Evolutionary conservation across 2,113 vertebrate genomes (phyloP), one percentile per base, ranked within the genome.

Genomic region (Elachura formosa): DNA sequence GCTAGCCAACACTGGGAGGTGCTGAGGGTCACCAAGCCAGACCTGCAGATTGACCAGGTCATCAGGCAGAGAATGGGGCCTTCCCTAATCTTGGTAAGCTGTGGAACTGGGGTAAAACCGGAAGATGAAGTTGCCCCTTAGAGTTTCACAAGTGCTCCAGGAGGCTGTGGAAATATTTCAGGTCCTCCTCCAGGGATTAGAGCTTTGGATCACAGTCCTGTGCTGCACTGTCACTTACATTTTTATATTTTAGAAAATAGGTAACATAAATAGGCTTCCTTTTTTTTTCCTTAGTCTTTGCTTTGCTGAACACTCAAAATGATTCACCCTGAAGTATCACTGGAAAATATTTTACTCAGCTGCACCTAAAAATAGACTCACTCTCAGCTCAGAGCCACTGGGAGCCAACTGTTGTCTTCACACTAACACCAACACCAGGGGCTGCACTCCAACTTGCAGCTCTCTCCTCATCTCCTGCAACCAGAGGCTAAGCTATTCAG

Each of bases 271-370:
- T 22, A 72, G 58, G 23, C 46, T 88, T 89, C 25, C 6, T 58
- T 52, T 86, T 76, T 63, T 76, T 89, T 51, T 4, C 15, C 33
- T 43, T 46, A 73, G 31, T 71, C 76, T 93, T 88, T 89, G 41
- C n/a, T 92, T 80, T 87, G 52, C 51, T 85, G 82, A 83, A 49
- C 7, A 3, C 43, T 91, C 31, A 84, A 52, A 94, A 89, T 83
- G 5, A 85, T 79, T 94, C 81, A 54, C 75, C 71, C 14, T 58
- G 56, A 89, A 38, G 49, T 80, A 38, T 56, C 73, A 55, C 51
- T 91, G 86, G 82, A 94, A 96, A 96, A 84, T 74, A 94, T 84
- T 94, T 94, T 84, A 43, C 63, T 89, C 33, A 64, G 28, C 67
- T 84, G 36, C 25, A 61, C 61, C 79, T 95, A 89, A 94, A 97